These are phyloP conservation scores for Lepidochitona cinerea DNA, from an alignment of 2,888 invertebrate genomes.

Conservation along the genomic window DNA sequence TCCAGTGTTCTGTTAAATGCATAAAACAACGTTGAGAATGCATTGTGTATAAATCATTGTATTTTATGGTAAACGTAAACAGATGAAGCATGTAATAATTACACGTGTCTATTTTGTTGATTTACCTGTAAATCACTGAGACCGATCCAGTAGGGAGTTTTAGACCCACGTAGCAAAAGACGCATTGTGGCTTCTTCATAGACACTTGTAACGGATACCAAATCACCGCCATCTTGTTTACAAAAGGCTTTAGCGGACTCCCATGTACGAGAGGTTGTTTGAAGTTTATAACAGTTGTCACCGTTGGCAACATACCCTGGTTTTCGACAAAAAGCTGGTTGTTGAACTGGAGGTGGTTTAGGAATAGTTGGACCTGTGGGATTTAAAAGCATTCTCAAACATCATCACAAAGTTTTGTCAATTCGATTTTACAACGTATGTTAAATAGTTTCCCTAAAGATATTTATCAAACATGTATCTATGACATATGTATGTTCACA, in stretches of 20 bases:
- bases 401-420: too few relatives aligned
- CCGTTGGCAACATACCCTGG: background rate
- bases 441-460: too few relatives aligned
- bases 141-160: background rate
- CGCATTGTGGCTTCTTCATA: background rate
- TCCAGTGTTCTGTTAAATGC: background rate
- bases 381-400: too few relatives aligned
- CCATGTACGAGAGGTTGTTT: background rate
- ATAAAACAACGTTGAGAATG: background rate
- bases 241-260: conserved; percentile 3
- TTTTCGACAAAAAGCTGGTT: background rate
- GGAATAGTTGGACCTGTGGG: background rate
- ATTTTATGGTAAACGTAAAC: too few relatives aligned
- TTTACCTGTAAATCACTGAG: background rate
- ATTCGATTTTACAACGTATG: too few relatives aligned
- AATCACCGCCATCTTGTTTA: background rate
- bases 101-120: background rate
- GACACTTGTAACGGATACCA: background rate
- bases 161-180: background rate
- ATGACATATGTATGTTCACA: too few relatives aligned
- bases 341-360: background rate
- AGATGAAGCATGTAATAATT: too few relatives aligned
- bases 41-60: too few relatives aligned
- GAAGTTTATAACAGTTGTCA: conserved; percentile 10
- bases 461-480: too few relatives aligned